phyloP scores from a whole-genome alignment of 2,888 invertebrate species.

The Drosophila longiperda region DNA sequence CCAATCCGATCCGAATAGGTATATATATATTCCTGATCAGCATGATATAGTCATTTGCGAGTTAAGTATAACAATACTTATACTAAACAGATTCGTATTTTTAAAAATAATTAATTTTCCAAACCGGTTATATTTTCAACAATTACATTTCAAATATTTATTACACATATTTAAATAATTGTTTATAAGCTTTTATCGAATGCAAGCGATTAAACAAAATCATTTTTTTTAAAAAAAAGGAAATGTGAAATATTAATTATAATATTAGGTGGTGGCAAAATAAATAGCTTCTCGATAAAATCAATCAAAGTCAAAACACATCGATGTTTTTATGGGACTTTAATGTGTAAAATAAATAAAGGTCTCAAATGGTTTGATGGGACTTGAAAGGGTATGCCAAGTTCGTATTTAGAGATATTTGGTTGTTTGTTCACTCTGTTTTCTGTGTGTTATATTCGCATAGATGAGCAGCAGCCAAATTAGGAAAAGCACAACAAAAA shows the following conservation, averaged over 20 bases:
- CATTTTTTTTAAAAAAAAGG: background rate
- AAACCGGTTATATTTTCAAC: background rate
- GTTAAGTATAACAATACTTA: too few relatives aligned
- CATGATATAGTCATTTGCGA: too few relatives aligned
- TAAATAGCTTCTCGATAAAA: too few relatives aligned
- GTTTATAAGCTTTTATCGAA: background rate
- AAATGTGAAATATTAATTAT: background rate
- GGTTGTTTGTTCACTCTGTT: background rate
- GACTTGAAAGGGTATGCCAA: constrained; percentile 11
- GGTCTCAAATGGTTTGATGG: background rate
- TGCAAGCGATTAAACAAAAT: background rate
- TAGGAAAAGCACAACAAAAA: constrained; percentile 11
- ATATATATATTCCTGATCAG: too few relatives aligned
- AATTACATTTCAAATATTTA: background rate
- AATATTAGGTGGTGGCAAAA: too few relatives aligned
- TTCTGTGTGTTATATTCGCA: constrained; percentile 20
- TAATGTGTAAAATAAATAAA: background rate
- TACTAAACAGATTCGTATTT: too few relatives aligned
- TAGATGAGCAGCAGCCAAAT: constrained; percentile 32
- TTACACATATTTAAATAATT: background rate
- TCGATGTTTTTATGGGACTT: too few relatives aligned
- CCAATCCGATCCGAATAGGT: too few relatives aligned
- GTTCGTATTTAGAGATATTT: constrained; percentile 9
- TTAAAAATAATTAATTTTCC: background rate
- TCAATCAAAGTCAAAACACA: too few relatives aligned